Conservation (phyloP, 2,888 invertebrate species). For the Isoperla grammatica region DNA sequence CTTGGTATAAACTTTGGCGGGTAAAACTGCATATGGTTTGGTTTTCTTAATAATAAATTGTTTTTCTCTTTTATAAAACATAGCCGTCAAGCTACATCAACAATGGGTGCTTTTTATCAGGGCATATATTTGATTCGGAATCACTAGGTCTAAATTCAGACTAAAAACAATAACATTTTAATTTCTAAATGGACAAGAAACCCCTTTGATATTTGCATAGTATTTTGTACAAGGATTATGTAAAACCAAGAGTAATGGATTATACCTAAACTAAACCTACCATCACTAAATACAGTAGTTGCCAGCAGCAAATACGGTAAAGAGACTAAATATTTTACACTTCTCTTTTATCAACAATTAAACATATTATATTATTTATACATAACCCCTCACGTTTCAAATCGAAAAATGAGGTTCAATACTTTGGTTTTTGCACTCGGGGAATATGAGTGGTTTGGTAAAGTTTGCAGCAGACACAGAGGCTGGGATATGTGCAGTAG, state of each 20-base stretch:
- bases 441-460: constrained; percentile 2
- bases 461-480: constrained; percentile 9
- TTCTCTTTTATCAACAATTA: neutral
- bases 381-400: neutral
- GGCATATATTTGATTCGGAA: neutral
- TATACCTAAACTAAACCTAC: too few species aligned
- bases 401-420: constrained; percentile 13
- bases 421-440: constrained; percentile 19
- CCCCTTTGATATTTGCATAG: too few species aligned
- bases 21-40: too few species aligned
- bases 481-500: constrained; percentile 13
- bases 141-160: too few species aligned
- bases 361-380: constrained; percentile 1
- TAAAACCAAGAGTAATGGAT: too few species aligned
- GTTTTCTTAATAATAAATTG: too few species aligned
- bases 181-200: too few species aligned
- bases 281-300: too few species aligned
- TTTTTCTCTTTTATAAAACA: neutral
- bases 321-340: too few species aligned
- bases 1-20: too few species aligned
- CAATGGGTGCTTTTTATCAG: neutral
- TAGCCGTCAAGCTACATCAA: neutral
- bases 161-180: too few species aligned
- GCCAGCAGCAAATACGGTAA: too few species aligned
- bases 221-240: neutral